Evolutionary conservation across 2,888 invertebrate genomes (phyloP), one percentile per base, ranked within the genome.

Genomic region (Marronus borbonicus): DNA sequence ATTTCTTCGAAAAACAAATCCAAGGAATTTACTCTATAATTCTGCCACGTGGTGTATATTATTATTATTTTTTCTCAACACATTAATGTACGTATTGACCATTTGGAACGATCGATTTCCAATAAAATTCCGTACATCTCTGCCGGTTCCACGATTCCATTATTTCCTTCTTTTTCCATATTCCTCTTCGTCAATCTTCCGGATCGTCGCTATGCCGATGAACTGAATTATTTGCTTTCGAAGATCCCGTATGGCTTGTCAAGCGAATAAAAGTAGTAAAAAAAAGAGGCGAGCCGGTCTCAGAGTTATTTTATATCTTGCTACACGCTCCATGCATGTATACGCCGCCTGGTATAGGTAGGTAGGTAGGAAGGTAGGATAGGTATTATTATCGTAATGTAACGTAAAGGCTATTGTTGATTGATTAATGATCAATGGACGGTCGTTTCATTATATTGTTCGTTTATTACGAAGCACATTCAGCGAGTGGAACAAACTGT

Each of bases 351-450:
- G 36, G 36, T 36, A 65, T 39, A 14, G 14, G 49, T 39, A n/a
- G 68, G 49, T 52, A 78, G 20, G 68, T 66, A 75, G 62, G 75
- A 39, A 75, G 78, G 62, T 39, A 44, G 10, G 8, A 20, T 70
- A 77, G 72, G 78, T 74, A 75, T 78, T 76, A 76, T 78, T 78
- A 72, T 78, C 69, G 78, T 75, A 78, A 78, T 75, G 75, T 52
- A 78, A 68, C 68, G 68, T 68, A 68, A 68, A 68, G 68, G 78
- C 78, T 64, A 78, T 78, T 78, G 78, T 78, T 78, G 78, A 78
- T 78, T 78, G 78, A 78, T 78, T 78, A 78, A 78, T 78, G 78
- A 78, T 78, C 78, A 78, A 78, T 78, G 76, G 78, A 78, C 64
- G 76, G 76, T 24, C 78, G 78, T 78, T 74, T 60, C 69, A 69